phyloP scores from a whole-genome alignment of 2,888 invertebrate species.

The Metallyticus violacea region DNA sequence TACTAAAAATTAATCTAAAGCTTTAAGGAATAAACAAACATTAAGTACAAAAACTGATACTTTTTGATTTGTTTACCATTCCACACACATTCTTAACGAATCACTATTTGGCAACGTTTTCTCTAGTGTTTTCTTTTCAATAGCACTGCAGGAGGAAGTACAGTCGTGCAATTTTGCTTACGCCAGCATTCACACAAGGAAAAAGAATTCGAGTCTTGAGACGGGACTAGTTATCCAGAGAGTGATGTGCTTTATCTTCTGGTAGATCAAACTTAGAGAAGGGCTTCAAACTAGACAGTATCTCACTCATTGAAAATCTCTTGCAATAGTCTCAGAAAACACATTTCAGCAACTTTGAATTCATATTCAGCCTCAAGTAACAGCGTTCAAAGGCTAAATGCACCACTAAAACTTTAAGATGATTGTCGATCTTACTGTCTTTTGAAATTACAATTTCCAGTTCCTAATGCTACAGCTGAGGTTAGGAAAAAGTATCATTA shows the following conservation, averaged over 20 bases:
- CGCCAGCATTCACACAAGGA: background rate
- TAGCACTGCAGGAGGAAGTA: background rate
- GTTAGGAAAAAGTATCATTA: too few species aligned
- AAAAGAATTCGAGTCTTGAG: background rate
- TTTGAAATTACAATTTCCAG: too few species aligned
- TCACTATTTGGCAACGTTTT: background rate
- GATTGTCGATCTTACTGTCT: too few species aligned
- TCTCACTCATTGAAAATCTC: background rate
- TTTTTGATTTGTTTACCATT: too few species aligned
- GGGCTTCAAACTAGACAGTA: background rate
- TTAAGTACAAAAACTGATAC: too few species aligned
- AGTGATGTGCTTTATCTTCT: background rate
- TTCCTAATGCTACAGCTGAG: too few species aligned
- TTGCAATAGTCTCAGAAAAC: background rate
- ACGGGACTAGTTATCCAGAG: background rate
- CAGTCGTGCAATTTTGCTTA: background rate
- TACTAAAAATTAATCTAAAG: too few species aligned
- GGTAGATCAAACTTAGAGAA: background rate
- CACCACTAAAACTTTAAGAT: too few species aligned
- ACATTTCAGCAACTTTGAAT: too few species aligned
- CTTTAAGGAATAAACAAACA: too few species aligned
- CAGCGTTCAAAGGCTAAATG: too few species aligned
- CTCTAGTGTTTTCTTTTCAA: background rate
- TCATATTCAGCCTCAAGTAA: background rate
- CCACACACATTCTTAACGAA: too few species aligned